Evolutionary conservation across 2,113 vertebrate genomes (phyloP), one percentile per base, ranked within the genome.

Genomic region (Orientallactaga bullata): DNA sequence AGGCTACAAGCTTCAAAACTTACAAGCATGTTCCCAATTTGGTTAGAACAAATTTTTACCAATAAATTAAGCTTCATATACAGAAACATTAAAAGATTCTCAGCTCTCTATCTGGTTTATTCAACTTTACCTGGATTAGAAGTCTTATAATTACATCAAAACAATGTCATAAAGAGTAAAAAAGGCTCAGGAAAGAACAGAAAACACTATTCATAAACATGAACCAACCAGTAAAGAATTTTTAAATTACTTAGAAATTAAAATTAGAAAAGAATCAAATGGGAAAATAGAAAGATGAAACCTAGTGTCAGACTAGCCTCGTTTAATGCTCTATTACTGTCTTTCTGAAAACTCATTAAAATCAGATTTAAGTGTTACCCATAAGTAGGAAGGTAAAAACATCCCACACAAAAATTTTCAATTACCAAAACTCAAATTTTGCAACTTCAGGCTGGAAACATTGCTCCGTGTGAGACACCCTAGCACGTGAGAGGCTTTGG

Each of bases 231-330:
- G 51, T 61, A 93, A 89, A 18, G 71, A 93, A 94, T 93, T 85
- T 94, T n/a, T 66, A 95, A 93, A 94, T 74, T 80, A 94, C 72
- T 89, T 78, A 93, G 42, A 96, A 80, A 73, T 88, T 89, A 95
- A 91, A 92, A 93, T 85, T 69, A 90, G 61, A 71, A 85, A 89
- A 23, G 26, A 94, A 78, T 93, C 85, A 82, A 82, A 85, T 81
- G 11, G 17, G 39, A 3, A 80, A 24, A 89, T 37, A 89, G 42
- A 71, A 77, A 83, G 28, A 74, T 17, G 20, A 85, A 12, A 91
- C 11, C 32, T 68, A 28, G 24, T 82, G 81, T 85, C 81, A 69
- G 21, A 82, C 35, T 60, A 81, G n/a, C 69, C 23, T 90, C 37
- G 90, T 35, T 87, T 91, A 88, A 85, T 68, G 35, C 23, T 85